Evolutionary conservation across 2,113 vertebrate genomes (phyloP).

Genomic region (Sclerurus mexicanus): DNA sequence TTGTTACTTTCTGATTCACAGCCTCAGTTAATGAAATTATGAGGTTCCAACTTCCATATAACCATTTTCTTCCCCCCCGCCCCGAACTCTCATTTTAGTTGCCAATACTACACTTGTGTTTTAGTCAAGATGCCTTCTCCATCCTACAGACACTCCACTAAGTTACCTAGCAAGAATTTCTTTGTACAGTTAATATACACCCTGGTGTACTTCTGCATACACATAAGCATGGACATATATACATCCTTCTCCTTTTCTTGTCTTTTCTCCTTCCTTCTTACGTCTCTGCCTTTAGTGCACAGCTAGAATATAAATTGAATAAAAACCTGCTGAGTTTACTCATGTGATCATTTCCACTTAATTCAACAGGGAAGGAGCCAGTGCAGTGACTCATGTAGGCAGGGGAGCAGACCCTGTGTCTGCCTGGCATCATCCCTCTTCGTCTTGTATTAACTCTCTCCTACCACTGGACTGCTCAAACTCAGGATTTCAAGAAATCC

Average conservation of each 20-base stretch:
- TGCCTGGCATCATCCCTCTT: background rate
- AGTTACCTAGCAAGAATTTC: background rate
- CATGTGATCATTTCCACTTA: constrained; percentile 43
- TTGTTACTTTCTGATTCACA: background rate
- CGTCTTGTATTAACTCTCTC: background rate
- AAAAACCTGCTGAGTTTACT: constrained; percentile 34
- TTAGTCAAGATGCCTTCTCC: background rate
- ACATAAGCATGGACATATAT: background rate
- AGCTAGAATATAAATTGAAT: background rate
- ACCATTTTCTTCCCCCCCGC: background rate
- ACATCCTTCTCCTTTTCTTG: background rate
- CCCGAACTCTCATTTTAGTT: background rate
- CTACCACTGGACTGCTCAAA: background rate
- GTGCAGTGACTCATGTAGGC: background rate
- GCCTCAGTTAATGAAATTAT: background rate
- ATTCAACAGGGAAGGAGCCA: constrained; percentile 35
- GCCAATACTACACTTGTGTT: background rate
- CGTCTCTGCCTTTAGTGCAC: background rate
- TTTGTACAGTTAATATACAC: background rate
- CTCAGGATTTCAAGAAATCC: background rate
- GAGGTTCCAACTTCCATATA: background rate
- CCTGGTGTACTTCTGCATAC: background rate
- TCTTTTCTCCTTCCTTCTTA: background rate
- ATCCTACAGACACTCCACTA: background rate
- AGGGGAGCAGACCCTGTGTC: background rate